Conservation (phyloP, 2,888 invertebrate genomes). For the Nemotelus pantherinus region DNA sequence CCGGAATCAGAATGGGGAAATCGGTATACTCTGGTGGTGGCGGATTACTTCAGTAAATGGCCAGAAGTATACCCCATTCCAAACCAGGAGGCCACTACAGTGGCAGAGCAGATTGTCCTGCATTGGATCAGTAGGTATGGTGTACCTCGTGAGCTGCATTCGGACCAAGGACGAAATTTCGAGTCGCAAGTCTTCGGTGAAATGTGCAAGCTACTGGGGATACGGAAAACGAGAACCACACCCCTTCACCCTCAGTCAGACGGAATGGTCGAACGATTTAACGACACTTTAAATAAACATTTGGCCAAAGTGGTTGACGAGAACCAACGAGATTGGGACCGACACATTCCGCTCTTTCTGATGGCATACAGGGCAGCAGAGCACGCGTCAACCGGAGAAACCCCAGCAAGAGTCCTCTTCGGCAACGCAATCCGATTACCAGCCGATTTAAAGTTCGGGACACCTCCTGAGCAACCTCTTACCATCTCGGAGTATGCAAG, state of each 20-base stretch:
- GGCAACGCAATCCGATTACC: slow-evolving; percentile 49
- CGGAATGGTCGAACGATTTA: slow-evolving; percentile 55
- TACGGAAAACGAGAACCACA: slow-evolving; percentile 54
- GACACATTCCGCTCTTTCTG: slow-evolving; percentile 43
- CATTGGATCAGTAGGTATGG: slow-evolving; percentile 44
- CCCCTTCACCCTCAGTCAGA: slow-evolving; percentile 55
- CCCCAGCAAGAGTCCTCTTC: slow-evolving; percentile 51
- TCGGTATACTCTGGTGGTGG: slow-evolving; percentile 36
- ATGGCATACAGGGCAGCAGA: slow-evolving; percentile 46
- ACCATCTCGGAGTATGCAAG: too few relatives aligned
- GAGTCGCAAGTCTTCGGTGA: slow-evolving; percentile 35
- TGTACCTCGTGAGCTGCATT: slow-evolving; percentile 40
- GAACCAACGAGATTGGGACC: slow-evolving; percentile 50
- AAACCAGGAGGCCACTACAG: slow-evolving; percentile 35
- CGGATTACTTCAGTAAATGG: slow-evolving; percentile 47
- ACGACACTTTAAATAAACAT: slow-evolving; percentile 52
- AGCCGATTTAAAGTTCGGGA: too few relatives aligned
- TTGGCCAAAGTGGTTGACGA: slow-evolving; percentile 49
- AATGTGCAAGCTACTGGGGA: slow-evolving; percentile 46
- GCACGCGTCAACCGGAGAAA: slow-evolving; percentile 49
- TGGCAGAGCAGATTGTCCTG: slow-evolving; percentile 30
- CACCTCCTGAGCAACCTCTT: too few relatives aligned
- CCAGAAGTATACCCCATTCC: slow-evolving; percentile 41
- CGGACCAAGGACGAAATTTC: slow-evolving; percentile 44
- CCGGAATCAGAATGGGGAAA: slow-evolving; percentile 31